Base-by-base conservation (phyloP, 2,888 invertebrate genomes). In the Meiosimyza decipiens region DNA sequence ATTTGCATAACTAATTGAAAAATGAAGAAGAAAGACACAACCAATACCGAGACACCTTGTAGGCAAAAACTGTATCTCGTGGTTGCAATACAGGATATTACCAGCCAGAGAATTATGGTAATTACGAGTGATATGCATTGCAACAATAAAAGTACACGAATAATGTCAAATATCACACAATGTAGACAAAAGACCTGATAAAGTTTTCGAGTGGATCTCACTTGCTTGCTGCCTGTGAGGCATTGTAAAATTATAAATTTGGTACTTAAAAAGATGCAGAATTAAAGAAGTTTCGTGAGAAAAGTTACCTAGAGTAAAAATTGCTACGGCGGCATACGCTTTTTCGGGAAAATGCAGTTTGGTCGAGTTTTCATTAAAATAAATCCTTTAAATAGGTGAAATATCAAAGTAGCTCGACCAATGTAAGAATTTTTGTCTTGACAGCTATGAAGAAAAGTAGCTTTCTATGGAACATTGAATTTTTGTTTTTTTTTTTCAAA, bases 1-100 rank as follows among this genome's bases (percentile, higher is more conserved):
- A 74, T 74, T 67, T 71, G 51, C 70, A 72, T 72, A 72, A 60
- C 67, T 74, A 72, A 74, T 74, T 57, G 72, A 28, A 47, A 49
- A 22, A 57, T 59, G n/a, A 49, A 13, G 49, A 57, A 13, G 62
- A 47, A 22, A 40, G 49, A 59, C 18, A 28, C 68, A 59, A 16
- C 15, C 18, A 40, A 47, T 18, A 47, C 49, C 15, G 49, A 63
- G 57, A 49, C 68, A 68, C 50, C 57, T 50, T 18, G 57, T 40
- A 11, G 13, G 11, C 51, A 40, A 40, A 9, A 62, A 51, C 4
- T 40, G 6, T 40, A 40, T 40, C 9, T 40, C 40, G 40, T 40
- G 40, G 40, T 40, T 1, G 40, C 9, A 9, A 9, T 6, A 40
- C 12, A 40, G 0, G 33, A 40, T 28, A 4, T 28, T 28, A 28